Conservation (phyloP, 2,797 vertebrate genomes). For the Acrossocheilus wenchowensis region DNA sequence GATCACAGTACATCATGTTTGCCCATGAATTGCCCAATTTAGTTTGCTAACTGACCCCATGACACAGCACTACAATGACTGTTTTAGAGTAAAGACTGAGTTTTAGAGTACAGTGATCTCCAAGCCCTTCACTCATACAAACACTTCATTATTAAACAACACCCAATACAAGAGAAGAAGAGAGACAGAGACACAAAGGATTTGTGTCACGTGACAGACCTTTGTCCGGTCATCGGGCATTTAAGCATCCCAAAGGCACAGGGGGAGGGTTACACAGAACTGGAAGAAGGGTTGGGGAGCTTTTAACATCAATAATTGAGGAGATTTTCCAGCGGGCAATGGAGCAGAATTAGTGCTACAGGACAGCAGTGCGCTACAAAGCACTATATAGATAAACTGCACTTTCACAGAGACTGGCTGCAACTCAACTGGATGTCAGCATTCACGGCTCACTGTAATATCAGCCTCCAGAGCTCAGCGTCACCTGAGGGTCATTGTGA, state of each 20-base stretch:
- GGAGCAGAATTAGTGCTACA: constrained; percentile 2
- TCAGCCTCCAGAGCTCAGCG: neutral
- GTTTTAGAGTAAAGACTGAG: neutral
- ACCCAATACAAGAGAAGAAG: constrained; percentile 5
- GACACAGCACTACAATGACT: neutral
- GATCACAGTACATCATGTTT: neutral
- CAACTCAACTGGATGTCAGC: neutral
- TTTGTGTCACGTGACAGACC: neutral
- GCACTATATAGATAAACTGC: neutral
- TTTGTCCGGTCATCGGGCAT: constrained; percentile 29
- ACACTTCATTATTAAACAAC: constrained; percentile 20
- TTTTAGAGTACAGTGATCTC: neutral
- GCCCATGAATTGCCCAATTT: neutral
- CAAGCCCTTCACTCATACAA: neutral
- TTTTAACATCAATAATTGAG: constrained; percentile 68
- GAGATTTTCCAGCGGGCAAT: constrained; percentile 16
- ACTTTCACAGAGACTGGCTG: neutral
- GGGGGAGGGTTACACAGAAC: constrained; percentile 10
- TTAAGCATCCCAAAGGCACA: constrained; percentile 30
- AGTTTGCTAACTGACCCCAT: neutral
- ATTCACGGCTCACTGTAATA: neutral
- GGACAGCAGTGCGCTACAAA: constrained; percentile 18
- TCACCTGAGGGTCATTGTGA: neutral
- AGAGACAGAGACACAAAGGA: constrained; percentile 5
- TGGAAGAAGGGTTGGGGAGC: constrained; percentile 17